phyloP scores from a whole-genome alignment of 2,113 vertebrate genomes.

The Pomatorhinus ruficollis region DNA sequence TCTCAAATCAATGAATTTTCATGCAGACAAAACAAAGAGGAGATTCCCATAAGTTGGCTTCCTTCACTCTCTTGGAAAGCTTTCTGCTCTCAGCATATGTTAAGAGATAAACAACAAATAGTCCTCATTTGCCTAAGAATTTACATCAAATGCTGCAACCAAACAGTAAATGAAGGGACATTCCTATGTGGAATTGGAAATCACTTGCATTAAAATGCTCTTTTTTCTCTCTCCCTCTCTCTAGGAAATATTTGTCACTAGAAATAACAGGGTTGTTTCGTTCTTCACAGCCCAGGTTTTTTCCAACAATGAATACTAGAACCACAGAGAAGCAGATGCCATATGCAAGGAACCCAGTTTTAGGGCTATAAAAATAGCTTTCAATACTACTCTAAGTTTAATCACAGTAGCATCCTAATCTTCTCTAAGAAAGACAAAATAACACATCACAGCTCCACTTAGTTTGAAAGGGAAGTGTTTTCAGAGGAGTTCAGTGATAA shows the following conservation, averaged over 20 bases:
- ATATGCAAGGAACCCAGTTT: background rate
- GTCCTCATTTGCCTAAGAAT: background rate
- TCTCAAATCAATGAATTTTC: background rate
- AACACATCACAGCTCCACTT: background rate
- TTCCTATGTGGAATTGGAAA: background rate
- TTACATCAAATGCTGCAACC: background rate
- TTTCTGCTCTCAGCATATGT: background rate
- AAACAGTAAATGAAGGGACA: background rate
- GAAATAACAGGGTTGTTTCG: background rate
- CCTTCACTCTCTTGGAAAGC: background rate
- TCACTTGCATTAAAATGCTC: background rate
- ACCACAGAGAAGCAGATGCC: background rate
- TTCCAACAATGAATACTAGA: background rate
- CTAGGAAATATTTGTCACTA: background rate
- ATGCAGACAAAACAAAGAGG: conserved; percentile 14
- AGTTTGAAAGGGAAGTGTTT: background rate
- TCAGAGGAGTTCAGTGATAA: background rate
- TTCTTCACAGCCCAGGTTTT: background rate
- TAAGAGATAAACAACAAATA: background rate
- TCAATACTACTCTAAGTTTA: background rate
- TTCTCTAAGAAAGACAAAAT: background rate
- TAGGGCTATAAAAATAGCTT: background rate
- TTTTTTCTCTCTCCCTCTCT: fast-evolving
- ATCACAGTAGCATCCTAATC: background rate
- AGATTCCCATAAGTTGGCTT: background rate